Conservation (phyloP, 2,888 invertebrate genomes). For the Philereme transversata region DNA sequence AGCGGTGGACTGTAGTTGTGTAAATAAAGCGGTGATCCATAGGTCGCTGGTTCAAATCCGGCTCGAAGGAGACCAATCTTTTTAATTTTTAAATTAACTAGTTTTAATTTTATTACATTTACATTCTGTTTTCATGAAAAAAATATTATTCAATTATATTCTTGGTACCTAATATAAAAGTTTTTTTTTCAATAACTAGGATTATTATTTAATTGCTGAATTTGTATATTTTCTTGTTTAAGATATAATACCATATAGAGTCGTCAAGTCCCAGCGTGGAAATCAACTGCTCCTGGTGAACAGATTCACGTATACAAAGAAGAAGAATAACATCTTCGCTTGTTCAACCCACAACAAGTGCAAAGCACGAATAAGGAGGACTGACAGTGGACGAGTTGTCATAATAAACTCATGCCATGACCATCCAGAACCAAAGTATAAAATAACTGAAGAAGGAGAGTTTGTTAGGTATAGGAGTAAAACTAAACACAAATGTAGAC, state of each 20-base stretch:
- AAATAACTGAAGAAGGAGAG: not conserved
- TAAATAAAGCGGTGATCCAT: slow-evolving; percentile 66
- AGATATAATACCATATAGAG: not conserved
- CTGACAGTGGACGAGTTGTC: not conserved
- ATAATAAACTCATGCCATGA: slow-evolving; percentile 3
- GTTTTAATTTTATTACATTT: too few relatives aligned
- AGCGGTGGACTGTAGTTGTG: slow-evolving; percentile 83
- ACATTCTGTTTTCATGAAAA: not conserved
- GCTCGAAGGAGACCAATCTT: slow-evolving; percentile 74
- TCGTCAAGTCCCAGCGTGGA: slow-evolving; percentile 14
- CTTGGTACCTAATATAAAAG: not conserved
- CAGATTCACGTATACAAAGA: slow-evolving; percentile 3
- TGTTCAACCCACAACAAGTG: slow-evolving; percentile 10
- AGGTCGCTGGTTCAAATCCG: slow-evolving; percentile 85
- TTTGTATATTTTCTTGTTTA: not conserved
- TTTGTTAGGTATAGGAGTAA: slow-evolving; percentile 4
- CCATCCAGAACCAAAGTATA: slow-evolving; percentile 3
- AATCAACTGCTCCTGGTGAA: slow-evolving; percentile 7
- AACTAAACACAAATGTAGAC: not conserved
- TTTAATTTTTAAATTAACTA: slow-evolving; percentile 21
- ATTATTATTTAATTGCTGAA: not conserved
- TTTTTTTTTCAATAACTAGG: too few relatives aligned
- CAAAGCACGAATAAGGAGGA: slow-evolving; percentile 2
- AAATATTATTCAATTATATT: not conserved
- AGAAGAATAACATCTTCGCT: slow-evolving; percentile 2